A percentile compares a stretch with the other conserved stretches of the same genome.
phyloP scores from a whole-genome alignment of 2,888 invertebrate genomes.

The Tipula helvola region DNA sequence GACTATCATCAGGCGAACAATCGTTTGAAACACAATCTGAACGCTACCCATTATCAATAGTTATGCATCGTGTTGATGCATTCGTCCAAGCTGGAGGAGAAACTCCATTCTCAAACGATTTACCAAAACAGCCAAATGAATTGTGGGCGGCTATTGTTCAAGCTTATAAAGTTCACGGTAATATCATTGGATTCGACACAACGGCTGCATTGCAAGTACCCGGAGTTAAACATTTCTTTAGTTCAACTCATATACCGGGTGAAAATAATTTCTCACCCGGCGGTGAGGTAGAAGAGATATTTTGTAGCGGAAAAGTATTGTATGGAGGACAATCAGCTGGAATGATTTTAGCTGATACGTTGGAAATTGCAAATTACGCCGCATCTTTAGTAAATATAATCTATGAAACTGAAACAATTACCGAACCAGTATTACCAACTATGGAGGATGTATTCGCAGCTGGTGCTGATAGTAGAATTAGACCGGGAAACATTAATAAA shows the following conservation, averaged over 20 bases:
- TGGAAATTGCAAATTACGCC: constrained; percentile 41
- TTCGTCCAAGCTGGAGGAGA: constrained; percentile 41
- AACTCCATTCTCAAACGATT: constrained; percentile 36
- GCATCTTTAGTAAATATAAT: constrained; percentile 41
- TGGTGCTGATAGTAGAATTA: constrained; percentile 15
- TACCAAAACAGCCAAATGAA: constrained; percentile 28
- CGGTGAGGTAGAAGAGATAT: constrained; percentile 34
- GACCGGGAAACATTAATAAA: constrained; percentile 14
- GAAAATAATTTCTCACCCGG: constrained; percentile 45
- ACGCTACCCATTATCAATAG: constrained; percentile 53
- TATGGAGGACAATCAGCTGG: constrained; percentile 31
- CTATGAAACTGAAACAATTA: constrained; percentile 26
- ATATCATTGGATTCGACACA: constrained; percentile 48
- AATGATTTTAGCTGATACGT: constrained; percentile 47
- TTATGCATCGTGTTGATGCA: constrained; percentile 49
- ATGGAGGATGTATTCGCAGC: constrained; percentile 36
- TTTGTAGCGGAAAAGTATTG: constrained; percentile 10
- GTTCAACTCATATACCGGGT: constrained; percentile 52
- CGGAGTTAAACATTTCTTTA: constrained; percentile 48
- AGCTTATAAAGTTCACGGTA: constrained; percentile 44
- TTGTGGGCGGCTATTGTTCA: constrained; percentile 55
- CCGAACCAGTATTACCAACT: constrained; percentile 22
- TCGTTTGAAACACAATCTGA: constrained; percentile 56
- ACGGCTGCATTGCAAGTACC: constrained; percentile 26
- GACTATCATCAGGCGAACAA: constrained; percentile 54